A percentile compares a stretch with the other conserved stretches of the same genome.
phyloP scores from a whole-genome alignment of 2,888 invertebrate species.

The Polydrusus tereticollis region DNA sequence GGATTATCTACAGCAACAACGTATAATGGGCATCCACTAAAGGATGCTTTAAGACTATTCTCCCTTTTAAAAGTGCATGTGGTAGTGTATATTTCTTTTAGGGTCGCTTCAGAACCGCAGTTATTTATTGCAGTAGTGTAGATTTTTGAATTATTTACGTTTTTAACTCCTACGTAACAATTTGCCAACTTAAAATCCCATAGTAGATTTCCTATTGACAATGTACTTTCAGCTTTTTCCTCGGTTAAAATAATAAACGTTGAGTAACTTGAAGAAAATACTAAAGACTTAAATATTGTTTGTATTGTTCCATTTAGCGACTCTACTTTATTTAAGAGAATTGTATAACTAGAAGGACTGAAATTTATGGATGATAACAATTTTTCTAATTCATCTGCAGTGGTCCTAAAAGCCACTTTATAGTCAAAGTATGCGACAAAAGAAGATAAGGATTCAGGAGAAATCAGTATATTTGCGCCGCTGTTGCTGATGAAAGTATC shows the following conservation, averaged over 20 bases:
- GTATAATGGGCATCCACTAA: constrained; percentile 14
- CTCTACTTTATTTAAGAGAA: neutral
- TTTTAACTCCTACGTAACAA: neutral
- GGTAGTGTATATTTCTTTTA: neutral
- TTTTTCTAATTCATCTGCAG: neutral
- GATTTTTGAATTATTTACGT: neutral
- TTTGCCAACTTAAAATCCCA: constrained; percentile 1
- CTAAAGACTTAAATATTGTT: neutral
- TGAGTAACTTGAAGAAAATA: constrained; percentile 3
- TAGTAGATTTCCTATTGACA: neutral
- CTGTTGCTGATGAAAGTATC: neutral
- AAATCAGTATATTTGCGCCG: neutral
- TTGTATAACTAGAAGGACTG: neutral
- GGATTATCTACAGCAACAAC: neutral
- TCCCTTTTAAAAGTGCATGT: neutral
- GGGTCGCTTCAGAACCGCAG: neutral
- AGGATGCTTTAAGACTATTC: neutral
- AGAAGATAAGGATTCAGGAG: neutral
- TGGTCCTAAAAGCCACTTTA: neutral
- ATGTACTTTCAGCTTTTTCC: neutral
- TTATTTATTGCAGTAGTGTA: neutral
- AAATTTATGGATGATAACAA: neutral
- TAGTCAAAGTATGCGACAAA: neutral
- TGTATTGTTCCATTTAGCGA: neutral
- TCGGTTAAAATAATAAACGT: constrained; percentile 3